These are phyloP conservation scores for Bergia sp. DNA, from an alignment of 92 coral and sea anemone species.

Conservation along the genomic window DNA sequence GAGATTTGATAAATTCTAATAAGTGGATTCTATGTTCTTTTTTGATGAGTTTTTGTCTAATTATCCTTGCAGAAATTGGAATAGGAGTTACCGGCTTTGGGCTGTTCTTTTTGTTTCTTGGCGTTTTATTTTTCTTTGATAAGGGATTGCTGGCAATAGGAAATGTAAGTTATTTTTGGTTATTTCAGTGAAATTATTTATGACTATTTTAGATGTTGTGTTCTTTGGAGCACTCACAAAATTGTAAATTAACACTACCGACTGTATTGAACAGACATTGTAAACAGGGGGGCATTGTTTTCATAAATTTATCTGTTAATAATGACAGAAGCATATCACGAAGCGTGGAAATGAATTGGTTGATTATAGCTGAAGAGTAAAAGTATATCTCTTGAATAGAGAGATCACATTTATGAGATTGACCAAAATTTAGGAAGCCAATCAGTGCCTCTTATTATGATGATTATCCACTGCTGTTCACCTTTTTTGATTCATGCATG, in stretches of 20 bases:
- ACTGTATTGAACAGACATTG: background rate
- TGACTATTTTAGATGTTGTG: background rate
- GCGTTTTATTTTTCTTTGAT: conserved; percentile 95
- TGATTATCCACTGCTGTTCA: no score
- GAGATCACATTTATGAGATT: no score
- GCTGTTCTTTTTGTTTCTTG: conserved; percentile 92
- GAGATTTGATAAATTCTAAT: conserved; percentile 17
- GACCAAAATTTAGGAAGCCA: no score
- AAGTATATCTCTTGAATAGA: no score
- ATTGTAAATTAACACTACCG: background rate
- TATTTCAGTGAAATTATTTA: background rate
- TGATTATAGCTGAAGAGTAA: no score
- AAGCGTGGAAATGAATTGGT: no score
- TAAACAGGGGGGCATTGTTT: no score
- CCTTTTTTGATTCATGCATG: no score
- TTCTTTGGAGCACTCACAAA: background rate
- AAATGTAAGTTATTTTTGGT: conserved; percentile 84
- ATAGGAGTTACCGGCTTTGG: conserved; percentile 99
- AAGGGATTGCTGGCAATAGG: conserved; percentile 99
- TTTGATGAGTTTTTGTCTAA: background rate
- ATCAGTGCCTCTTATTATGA: no score
- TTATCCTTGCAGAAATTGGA: conserved; percentile 87
- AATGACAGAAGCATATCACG: no score
- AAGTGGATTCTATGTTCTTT: background rate
- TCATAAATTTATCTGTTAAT: no score